phyloP scores from a whole-genome alignment of 2,888 invertebrate genomes.

The Vanessa cardui region DNA sequence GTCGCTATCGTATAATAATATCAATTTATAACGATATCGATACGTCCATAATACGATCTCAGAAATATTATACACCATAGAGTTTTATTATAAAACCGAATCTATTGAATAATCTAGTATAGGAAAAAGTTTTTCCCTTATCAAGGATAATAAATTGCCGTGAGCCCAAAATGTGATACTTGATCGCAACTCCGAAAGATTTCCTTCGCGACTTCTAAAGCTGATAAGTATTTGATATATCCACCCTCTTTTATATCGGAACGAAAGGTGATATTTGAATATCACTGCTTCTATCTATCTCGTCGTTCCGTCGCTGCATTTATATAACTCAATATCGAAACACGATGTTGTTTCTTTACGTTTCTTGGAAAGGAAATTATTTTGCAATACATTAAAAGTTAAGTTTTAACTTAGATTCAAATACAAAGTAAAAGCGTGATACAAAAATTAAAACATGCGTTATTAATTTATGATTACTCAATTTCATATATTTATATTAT shows the following conservation, averaged over 20 bases:
- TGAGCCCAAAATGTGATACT: conserved; percentile 10
- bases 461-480: too few species aligned
- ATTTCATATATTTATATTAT: too few species aligned
- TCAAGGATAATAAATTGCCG: conserved; percentile 16
- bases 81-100: conserved; percentile 1
- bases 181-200: conserved; percentile 4
- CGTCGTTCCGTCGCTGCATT: background rate
- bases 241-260: background rate
- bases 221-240: conserved; percentile 3
- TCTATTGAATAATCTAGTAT: background rate
- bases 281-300: background rate
- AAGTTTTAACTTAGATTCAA: background rate
- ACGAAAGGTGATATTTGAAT: conserved; percentile 1
- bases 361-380: background rate
- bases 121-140: conserved; percentile 5
- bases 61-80: background rate
- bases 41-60: background rate
- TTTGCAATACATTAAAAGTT: too few species aligned
- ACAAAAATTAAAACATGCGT: background rate
- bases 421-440: background rate
- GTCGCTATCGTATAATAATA: too few species aligned
- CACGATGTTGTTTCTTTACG: too few species aligned
- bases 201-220: conserved; percentile 10
- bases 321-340: background rate
- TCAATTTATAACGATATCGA: too few species aligned